These are phyloP conservation scores for Hydraecia micacea DNA, from an alignment of 2,888 invertebrate genomes.

Conservation along the genomic window DNA sequence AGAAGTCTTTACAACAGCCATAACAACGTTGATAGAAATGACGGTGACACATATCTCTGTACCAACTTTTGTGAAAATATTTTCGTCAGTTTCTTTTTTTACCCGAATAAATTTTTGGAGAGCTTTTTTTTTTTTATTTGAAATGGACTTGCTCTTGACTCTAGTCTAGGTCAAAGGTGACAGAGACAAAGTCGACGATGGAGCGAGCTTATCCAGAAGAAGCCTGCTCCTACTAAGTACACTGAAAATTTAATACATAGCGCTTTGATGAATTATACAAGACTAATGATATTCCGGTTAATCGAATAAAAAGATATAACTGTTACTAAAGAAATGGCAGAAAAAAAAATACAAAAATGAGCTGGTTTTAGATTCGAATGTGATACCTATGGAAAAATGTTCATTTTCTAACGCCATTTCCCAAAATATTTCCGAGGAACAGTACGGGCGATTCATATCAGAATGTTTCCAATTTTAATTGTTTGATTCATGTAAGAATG, in stretches of 20 bases:
- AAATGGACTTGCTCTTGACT: too few relatives aligned
- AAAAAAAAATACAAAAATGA: background rate
- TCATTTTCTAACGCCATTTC: background rate
- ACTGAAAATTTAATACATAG: background rate
- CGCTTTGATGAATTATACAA: background rate
- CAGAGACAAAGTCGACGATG: too few relatives aligned
- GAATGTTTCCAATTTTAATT: background rate
- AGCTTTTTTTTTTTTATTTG: too few relatives aligned
- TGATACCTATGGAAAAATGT: background rate
- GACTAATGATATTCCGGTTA: background rate
- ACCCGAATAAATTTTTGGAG: background rate
- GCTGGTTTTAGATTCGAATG: background rate
- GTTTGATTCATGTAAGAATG: too few relatives aligned
- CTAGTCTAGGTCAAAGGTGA: too few relatives aligned
- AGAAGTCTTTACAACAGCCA: slow-evolving; percentile 19
- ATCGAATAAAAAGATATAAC: slow-evolving; percentile 3
- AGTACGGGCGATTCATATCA: background rate
- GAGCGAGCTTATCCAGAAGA: too few relatives aligned
- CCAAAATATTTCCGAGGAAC: background rate
- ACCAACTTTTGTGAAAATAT: slow-evolving; percentile 20
- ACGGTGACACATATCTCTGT: slow-evolving; percentile 14
- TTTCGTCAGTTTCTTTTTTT: background rate
- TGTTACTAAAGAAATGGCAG: background rate
- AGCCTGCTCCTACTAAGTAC: background rate
- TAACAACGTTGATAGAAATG: slow-evolving; percentile 45